Evolutionary conservation across 2,113 vertebrate species (phyloP).

Genomic region (Lynx canadensis): DNA sequence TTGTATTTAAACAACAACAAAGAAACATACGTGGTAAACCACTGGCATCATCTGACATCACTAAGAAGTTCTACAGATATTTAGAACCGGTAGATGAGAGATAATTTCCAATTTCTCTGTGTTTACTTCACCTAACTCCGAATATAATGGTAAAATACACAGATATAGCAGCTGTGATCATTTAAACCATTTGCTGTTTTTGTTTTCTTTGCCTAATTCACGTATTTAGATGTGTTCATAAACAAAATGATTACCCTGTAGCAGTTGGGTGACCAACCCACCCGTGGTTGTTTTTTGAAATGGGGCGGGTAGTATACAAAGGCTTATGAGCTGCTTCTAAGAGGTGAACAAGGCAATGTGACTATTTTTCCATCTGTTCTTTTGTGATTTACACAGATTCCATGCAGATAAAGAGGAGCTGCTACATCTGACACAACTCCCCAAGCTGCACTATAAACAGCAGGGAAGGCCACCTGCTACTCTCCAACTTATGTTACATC

Average conservation of each 20-base stretch:
- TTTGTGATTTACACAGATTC: constrained; percentile 85
- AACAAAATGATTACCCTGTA: constrained; percentile 59
- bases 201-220: constrained; percentile 60
- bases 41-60: not conserved
- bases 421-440: constrained; percentile 84
- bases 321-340: constrained; percentile 76
- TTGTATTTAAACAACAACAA: constrained; percentile 14
- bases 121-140: constrained; percentile 52
- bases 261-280: constrained; percentile 66
- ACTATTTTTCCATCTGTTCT: constrained; percentile 85
- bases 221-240: constrained; percentile 57
- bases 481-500: constrained; percentile 82
- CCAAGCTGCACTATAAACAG: constrained; percentile 81
- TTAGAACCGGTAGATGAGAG: not conserved
- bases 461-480: constrained; percentile 86
- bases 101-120: constrained; percentile 38
- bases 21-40: not conserved
- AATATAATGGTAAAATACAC: constrained; percentile 22
- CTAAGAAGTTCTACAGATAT: not conserved
- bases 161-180: constrained; percentile 40
- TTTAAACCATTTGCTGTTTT: constrained; percentile 66
- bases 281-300: not conserved
- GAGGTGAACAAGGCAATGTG: constrained; percentile 67
- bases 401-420: constrained; percentile 84
- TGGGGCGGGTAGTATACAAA: not conserved